Conservation (phyloP, 53 echinoderm and acorn worm species). For the Arbacia lixula region DNA sequence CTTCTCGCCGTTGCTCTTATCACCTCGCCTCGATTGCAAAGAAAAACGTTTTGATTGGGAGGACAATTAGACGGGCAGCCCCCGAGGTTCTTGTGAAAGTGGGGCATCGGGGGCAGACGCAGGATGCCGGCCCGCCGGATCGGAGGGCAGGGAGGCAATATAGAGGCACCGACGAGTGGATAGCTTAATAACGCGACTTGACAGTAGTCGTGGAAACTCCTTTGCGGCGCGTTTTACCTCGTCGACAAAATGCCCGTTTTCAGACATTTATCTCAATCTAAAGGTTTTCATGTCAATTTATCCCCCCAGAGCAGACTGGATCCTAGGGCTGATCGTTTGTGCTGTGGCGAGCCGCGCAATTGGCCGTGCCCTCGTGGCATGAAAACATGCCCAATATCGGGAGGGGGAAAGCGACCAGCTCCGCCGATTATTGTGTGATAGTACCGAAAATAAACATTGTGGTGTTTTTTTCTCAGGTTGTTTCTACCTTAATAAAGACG, state of each 20-base stretch:
- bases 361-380: slow-evolving; percentile 22
- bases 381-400: slow-evolving; percentile 16
- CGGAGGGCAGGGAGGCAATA: slow-evolving; percentile 36
- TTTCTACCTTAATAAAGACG: slow-evolving; percentile 20
- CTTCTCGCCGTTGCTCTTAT: slow-evolving; percentile 52
- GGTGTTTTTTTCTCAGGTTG: slow-evolving; percentile 1
- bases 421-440: slow-evolving; percentile 29
- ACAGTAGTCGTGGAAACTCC: slow-evolving; percentile 10
- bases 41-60: slow-evolving; percentile 60
- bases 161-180: slow-evolving; percentile 15
- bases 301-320: slow-evolving; percentile 13
- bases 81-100: slow-evolving; percentile 38
- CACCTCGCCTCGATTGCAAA: slow-evolving; percentile 64
- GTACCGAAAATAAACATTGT: slow-evolving; percentile 33
- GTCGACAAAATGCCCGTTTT: slow-evolving; percentile 18
- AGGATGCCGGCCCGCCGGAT: too few relatives aligned
- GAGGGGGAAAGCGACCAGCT: not conserved
- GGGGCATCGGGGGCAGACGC: not conserved
- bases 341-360: slow-evolving; percentile 25
- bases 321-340: slow-evolving; percentile 30
- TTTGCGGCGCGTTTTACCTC: slow-evolving; percentile 27
- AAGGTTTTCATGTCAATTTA: slow-evolving; percentile 34
- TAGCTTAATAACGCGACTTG: slow-evolving; percentile 45
- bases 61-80: slow-evolving; percentile 53
- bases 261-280: slow-evolving; percentile 44